These are phyloP conservation scores for Schrankia costaestrigalis DNA, from an alignment of 2,888 invertebrate species.

Conservation along the genomic window DNA sequence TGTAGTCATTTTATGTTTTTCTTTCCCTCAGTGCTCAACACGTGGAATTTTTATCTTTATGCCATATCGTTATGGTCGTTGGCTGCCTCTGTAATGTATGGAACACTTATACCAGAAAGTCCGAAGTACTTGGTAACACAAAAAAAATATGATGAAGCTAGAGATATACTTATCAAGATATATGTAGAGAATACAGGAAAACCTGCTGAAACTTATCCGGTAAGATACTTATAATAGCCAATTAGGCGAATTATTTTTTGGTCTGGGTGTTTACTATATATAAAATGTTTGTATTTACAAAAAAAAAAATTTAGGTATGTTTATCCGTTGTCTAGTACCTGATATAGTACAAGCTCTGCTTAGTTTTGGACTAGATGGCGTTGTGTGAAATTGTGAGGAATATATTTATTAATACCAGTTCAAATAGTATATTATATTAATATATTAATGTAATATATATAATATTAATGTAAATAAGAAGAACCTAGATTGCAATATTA, in stretches of 20 bases:
- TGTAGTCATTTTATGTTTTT: constrained; percentile 17
- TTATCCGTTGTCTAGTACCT: too few species aligned
- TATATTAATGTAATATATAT: too few species aligned
- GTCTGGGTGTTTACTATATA: too few species aligned
- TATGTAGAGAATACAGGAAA: constrained; percentile 58
- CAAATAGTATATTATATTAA: too few species aligned
- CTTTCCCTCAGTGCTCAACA: constrained; percentile 50
- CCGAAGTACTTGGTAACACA: constrained; percentile 61
- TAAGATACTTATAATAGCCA: constrained; percentile 33
- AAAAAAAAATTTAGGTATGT: too few species aligned
- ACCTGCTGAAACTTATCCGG: constrained; percentile 52
- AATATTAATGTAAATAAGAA: too few species aligned
- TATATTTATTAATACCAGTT: too few species aligned
- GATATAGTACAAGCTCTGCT: too few species aligned
- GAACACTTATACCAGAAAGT: constrained; percentile 53
- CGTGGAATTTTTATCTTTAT: constrained; percentile 65
- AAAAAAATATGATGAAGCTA: constrained; percentile 53
- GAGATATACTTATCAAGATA: constrained; percentile 48
- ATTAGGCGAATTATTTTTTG: constrained; percentile 2
- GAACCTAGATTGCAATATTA: too few species aligned
- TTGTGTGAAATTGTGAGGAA: too few species aligned
- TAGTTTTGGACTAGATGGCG: too few species aligned
- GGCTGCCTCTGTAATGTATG: constrained; percentile 44
- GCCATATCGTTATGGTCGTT: constrained; percentile 56
- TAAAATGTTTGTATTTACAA: too few species aligned